phyloP scores from a whole-genome alignment of 2,113 vertebrate species.

The Thalassarche chlororhynchos region DNA sequence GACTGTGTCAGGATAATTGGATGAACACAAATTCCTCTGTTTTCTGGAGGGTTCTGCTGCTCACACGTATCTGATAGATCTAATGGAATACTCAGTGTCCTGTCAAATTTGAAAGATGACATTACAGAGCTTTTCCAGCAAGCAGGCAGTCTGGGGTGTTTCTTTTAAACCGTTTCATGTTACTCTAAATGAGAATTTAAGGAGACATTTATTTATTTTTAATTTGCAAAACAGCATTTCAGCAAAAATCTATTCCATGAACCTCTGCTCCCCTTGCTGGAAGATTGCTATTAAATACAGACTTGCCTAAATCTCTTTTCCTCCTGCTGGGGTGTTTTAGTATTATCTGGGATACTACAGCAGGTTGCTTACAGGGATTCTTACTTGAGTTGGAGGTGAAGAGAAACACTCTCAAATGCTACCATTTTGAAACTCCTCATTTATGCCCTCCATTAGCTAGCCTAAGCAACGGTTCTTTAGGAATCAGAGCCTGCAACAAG shows the following conservation, averaged over 20 bases:
- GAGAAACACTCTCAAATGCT: neutral
- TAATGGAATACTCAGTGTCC: slow-evolving; percentile 33
- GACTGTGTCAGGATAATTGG: slow-evolving; percentile 2
- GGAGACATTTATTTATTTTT: slow-evolving; percentile 32
- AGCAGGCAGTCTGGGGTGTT: neutral
- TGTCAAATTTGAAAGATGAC: slow-evolving; percentile 24
- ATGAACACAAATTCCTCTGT: neutral
- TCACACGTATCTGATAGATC: neutral
- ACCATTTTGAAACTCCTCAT: neutral
- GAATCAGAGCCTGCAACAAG: neutral
- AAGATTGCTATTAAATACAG: neutral
- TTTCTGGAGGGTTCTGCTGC: slow-evolving; percentile 18
- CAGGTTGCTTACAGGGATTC: neutral
- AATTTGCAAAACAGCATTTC: neutral
- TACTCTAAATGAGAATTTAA: slow-evolving; percentile 31
- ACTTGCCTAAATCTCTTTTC: neutral
- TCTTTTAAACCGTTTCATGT: neutral
- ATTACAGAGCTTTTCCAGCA: slow-evolving; percentile 13
- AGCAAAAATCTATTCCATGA: neutral
- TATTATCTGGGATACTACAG: rapidly evolving
- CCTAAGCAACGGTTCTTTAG: rapidly evolving
- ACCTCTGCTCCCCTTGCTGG: neutral
- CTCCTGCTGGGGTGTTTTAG: neutral
- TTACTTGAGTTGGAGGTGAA: neutral
- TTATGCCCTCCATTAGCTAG: neutral